Conservation (phyloP, 37 sponge, comb jelly and placozoan species). For the Halichondria panicea region DNA sequence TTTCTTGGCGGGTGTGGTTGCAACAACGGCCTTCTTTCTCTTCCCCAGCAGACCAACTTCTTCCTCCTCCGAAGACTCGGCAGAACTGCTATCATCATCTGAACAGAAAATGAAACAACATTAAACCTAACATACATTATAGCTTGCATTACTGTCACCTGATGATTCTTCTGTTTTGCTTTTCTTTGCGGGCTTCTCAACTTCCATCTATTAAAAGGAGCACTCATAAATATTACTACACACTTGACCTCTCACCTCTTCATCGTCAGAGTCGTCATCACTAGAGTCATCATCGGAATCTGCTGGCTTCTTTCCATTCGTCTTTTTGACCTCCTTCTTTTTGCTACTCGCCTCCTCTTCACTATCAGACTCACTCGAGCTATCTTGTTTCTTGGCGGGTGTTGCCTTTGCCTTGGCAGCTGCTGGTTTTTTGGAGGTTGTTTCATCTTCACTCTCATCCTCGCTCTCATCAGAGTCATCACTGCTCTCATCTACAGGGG, state of each 20-base stretch:
- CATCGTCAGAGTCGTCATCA: slow-evolving; percentile 17
- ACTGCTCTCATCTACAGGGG: background rate
- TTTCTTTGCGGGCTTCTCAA: too few relatives aligned
- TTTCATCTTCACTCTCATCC: background rate
- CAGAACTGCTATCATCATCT: background rate
- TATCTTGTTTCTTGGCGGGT: background rate
- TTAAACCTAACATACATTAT: background rate
- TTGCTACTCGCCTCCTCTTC: slow-evolving; percentile 18
- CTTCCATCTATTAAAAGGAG: too few relatives aligned
- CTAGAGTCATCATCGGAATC: background rate
- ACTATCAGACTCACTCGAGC: background rate
- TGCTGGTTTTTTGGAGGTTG: background rate
- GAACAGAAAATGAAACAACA: background rate
- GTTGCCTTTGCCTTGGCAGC: slow-evolving; percentile 10
- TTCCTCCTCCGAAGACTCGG: slow-evolving; percentile 22
- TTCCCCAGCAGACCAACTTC: slow-evolving; percentile 16
- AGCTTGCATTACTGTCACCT: background rate
- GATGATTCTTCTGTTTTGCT: too few relatives aligned
- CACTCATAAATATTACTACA: background rate
- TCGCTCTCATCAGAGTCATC: background rate
- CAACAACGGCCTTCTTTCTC: background rate
- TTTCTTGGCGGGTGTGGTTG: slow-evolving; percentile 39
- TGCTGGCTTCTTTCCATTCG: background rate
- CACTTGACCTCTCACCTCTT: background rate
- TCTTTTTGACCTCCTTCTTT: background rate